These are phyloP conservation scores for Carassius carassius DNA, from an alignment of 2,113 vertebrate species.

Conservation along the genomic window DNA sequence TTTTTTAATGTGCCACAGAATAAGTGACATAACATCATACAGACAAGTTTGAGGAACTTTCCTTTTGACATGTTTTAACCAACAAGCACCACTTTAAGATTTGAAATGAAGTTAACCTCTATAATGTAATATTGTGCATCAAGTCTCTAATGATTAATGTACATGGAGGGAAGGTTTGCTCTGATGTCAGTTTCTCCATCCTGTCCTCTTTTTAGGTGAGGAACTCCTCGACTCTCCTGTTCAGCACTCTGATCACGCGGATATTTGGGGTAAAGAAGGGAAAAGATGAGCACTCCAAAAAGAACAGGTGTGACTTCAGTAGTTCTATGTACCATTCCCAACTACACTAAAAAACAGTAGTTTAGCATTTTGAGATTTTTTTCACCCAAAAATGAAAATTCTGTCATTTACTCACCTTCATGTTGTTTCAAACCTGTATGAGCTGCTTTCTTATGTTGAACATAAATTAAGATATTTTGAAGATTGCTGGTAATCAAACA, in stretches of 20 bases:
- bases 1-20: background rate
- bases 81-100: too few species aligned
- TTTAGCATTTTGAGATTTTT: too few species aligned
- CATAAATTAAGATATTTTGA: too few species aligned
- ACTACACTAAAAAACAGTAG: too few species aligned
- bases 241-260: slow-evolving; percentile 94
- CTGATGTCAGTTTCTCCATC: slow-evolving; percentile 22
- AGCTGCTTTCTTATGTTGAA: too few species aligned
- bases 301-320: slow-evolving; percentile 83
- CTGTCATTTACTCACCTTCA: too few species aligned
- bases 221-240: slow-evolving; percentile 96
- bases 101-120: too few species aligned
- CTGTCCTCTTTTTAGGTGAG: slow-evolving; percentile 81
- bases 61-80: too few species aligned
- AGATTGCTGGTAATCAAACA: too few species aligned
- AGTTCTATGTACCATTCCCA: background rate
- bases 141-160: background rate
- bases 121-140: background rate
- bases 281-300: slow-evolving; percentile 93
- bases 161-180: background rate
- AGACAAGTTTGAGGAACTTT: background rate
- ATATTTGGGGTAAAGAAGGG: slow-evolving; percentile 97
- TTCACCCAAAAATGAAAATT: too few species aligned
- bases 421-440: too few species aligned
- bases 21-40: background rate